phyloP scores from a whole-genome alignment of 2,113 vertebrate species.

The Chionomys nivalis region DNA sequence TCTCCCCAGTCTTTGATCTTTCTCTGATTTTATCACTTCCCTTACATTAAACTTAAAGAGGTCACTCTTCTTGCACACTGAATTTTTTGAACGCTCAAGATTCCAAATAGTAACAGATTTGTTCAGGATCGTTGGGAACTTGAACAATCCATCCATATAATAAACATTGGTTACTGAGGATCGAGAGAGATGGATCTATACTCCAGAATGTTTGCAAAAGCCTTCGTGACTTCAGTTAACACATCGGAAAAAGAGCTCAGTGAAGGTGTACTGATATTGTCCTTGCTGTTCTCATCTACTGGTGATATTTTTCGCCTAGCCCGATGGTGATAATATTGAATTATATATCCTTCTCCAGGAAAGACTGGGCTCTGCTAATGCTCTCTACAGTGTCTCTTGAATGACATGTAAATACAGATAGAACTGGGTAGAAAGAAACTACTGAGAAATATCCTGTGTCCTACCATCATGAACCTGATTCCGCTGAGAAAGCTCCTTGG shows the following conservation, averaged over 20 bases:
- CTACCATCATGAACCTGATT: background rate
- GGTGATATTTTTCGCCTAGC: background rate
- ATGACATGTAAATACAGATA: background rate
- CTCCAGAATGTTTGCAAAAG: background rate
- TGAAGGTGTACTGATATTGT: background rate
- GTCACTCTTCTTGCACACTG: background rate
- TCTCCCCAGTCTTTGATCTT: background rate
- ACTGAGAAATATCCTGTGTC: background rate
- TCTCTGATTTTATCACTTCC: background rate
- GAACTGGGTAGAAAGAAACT: background rate
- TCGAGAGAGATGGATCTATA: background rate
- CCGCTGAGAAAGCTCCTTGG: background rate
- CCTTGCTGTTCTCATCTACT: background rate
- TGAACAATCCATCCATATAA: background rate
- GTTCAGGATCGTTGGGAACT: background rate
- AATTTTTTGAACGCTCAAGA: background rate
- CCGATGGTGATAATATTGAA: background rate
- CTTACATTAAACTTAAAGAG: background rate
- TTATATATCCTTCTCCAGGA: background rate
- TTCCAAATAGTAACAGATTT: conserved; percentile 31
- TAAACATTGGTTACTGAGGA: background rate
- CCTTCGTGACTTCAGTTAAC: conserved; percentile 12
- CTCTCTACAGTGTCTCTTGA: background rate
- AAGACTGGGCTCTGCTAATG: background rate
- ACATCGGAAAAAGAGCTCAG: background rate